Base-by-base conservation (phyloP, 2,888 invertebrate species). In the Cistogaster globosa region DNA sequence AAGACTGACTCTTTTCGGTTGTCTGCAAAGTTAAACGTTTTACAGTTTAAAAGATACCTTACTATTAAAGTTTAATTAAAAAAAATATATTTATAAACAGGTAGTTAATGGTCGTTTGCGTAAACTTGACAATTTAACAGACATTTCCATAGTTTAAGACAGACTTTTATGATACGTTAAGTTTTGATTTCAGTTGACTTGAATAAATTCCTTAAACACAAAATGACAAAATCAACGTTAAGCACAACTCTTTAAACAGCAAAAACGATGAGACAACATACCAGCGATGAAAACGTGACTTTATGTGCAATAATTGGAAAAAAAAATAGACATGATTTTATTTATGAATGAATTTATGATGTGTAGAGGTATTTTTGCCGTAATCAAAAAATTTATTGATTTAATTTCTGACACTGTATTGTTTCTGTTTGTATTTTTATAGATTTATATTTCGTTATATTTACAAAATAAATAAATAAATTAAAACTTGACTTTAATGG, bases 351-450 rank as follows among this genome's bases (percentile, higher is more conserved):
- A 69, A 60, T 62, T 77, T 63, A 63, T 65, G 16, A 58, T 67
- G 22, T 32, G 51, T 12, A 7, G 26, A 18, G 48, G 42, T 12
- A 42, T 55, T 32, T 63, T 81, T 45, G 45, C 36, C 14, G 63
- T 75, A 85, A 85, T 82, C 63, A 79, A 82, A 55, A 85, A 85
- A 85, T 75, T 79, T 75, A 79, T 85, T 79, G 75, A 79, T 79
- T 85, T 71, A 85, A 85, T 85, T 85, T 63, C 63, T 45, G n/a
- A n/a, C 45, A 55, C 58, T 77, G 68, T 38, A 51, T 69, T 71
- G 65, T 78, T 82, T 74, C 32, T 74, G 58, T 26, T 69, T 32
- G 20, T 60, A 22, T 75, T 79, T 57, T 69, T 32, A 16, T 53
- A 72, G 26, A 68, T 80, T 55, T 72, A 45, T 78, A 22, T 42